Evolutionary conservation across 2,797 vertebrate species (phyloP).

Genomic region (Diglossa cyanea): DNA sequence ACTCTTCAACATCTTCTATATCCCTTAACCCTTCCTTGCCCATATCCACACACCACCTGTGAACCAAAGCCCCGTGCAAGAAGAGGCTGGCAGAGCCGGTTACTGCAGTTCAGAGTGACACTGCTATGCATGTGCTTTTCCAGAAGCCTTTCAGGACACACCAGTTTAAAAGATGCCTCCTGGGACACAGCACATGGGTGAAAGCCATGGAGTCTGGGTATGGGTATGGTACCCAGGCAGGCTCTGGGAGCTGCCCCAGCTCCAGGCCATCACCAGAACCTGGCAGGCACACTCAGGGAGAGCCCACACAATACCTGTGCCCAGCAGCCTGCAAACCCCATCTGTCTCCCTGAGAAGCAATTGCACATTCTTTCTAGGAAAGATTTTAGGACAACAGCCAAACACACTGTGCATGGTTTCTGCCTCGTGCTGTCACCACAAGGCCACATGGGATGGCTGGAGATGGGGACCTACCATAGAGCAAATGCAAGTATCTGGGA

Average conservation of each 20-base stretch:
- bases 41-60: neutral
- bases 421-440: neutral
- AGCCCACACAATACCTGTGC: neutral
- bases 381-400: constrained; percentile 6
- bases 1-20: neutral
- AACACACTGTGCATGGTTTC: neutral
- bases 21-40: neutral
- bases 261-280: fast-evolving
- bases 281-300: fast-evolving
- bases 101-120: neutral
- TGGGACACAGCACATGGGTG: fast-evolving
- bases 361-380: constrained; percentile 38
- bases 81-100: neutral
- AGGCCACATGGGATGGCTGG: neutral
- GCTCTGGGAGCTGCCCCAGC: neutral
- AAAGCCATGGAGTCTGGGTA: neutral
- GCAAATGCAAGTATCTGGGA: neutral
- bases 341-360: neutral
- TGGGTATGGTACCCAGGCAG: neutral
- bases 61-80: neutral
- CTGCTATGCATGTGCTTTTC: neutral
- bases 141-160: neutral
- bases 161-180: neutral
- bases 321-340: neutral
- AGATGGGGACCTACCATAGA: neutral